Base-by-base conservation (phyloP, 2,113 vertebrate species). In the Calyptomena viridis region DNA sequence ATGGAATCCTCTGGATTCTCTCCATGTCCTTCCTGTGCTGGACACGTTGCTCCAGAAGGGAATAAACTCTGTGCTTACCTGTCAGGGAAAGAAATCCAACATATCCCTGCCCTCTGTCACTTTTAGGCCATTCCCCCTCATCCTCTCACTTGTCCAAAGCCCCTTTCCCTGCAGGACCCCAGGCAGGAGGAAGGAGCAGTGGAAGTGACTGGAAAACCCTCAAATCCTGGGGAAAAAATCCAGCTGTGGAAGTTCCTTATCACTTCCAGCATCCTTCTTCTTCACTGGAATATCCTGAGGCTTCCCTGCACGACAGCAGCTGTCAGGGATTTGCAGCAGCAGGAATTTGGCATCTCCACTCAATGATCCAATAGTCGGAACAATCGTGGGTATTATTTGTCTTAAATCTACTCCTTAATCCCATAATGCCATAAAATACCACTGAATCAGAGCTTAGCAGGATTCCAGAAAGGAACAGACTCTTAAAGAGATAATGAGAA, bases 321-420 rank as follows among this genome's bases (percentile, higher is more conserved):
- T 93, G 87, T 33, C 3, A 3, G 90, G 77, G 76, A 67, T 81
- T 83, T 16, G 25, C 75, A 71, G 93, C 93, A 94, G 90, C 73
- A 94, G 85, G 85, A 81, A 68, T 60, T 56, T 92, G 86, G 81
- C 88, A 90, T 74, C 90, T 81, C 87, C 88, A 64, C 79, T 83
- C 93, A 84, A 6, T 22, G 92, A 90, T 90, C 92, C 90, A 90
- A 93, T 9, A 92, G 76, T 72, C 83, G 56, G 47, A 78, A 78
- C 85, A 95, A 90, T 39, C 68, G 80, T 49, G 76, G 90, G 83
- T 89, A 95, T 96, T 96, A 94, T 81, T 97, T 93, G 78, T 78
- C 94, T 94, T 94, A 95, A 93, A 89, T 84, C 95, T 95, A 60
- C 73, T 85, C 40, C 79, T 95, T 94, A 96, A 96, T 97, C 94